Conservation (phyloP, 1,140 invertebrate species). For the Drosophila kanapiae region DNA sequence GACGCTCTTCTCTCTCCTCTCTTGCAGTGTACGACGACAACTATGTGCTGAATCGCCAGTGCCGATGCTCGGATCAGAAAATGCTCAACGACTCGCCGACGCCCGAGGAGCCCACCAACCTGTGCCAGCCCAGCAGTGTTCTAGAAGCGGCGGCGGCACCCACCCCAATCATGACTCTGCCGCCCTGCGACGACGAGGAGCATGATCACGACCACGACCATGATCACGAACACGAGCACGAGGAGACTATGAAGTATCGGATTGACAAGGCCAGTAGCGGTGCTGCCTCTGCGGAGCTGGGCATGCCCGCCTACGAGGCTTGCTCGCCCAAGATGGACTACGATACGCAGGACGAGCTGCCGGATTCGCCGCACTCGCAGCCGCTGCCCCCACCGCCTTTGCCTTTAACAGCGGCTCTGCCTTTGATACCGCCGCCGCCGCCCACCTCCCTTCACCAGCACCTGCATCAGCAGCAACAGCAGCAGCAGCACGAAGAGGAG, state of each 20-base stretch:
- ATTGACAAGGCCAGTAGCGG: conserved; percentile 68
- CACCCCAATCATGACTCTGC: conserved; percentile 42
- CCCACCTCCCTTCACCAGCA: conserved; percentile 56
- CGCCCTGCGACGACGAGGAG: conserved; percentile 62
- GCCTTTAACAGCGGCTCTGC: conserved; percentile 34
- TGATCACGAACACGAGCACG: conserved; percentile 36
- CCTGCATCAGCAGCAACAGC: conserved; percentile 55
- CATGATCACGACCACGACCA: conserved; percentile 26
- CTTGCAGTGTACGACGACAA: conserved; percentile 71
- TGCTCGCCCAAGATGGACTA: conserved; percentile 75
- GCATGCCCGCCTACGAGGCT: conserved; percentile 65
- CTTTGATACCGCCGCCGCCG: conserved; percentile 38
- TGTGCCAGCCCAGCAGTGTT: conserved; percentile 61
- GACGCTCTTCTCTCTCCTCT: background rate
- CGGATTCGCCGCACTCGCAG: conserved; percentile 67
- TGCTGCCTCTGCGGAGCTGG: conserved; percentile 63
- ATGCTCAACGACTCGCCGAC: conserved; percentile 65
- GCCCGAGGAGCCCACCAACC: conserved; percentile 70
- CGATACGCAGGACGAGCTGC: conserved; percentile 70
- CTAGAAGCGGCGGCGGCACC: conserved; percentile 40
- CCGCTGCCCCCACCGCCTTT: conserved; percentile 55
- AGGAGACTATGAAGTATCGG: conserved; percentile 69
- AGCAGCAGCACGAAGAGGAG: conserved; percentile 60
- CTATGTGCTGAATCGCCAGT: conserved; percentile 68
- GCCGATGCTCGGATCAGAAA: conserved; percentile 66